These are phyloP conservation scores for Cyanoliseus patagonus DNA, from an alignment of 2,113 vertebrate species.

Conservation along the genomic window DNA sequence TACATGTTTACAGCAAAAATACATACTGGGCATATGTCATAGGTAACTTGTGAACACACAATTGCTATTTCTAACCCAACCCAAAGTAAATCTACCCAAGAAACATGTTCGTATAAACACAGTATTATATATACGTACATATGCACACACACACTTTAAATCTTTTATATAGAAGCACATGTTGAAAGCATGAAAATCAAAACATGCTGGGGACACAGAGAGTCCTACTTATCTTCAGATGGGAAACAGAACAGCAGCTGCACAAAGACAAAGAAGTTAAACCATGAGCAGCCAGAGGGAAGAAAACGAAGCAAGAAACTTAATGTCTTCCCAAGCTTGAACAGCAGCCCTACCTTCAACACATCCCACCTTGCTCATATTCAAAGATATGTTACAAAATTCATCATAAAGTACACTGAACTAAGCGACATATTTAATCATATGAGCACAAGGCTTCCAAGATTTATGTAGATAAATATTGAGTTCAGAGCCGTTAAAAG, in stretches of 20 bases:
- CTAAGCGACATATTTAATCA: neutral
- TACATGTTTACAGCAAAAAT: constrained; percentile 11
- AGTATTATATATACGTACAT: neutral
- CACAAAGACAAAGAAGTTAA: neutral
- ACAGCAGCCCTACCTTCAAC: neutral
- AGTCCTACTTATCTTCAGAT: neutral
- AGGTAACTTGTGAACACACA: constrained; percentile 32
- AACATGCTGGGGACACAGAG: neutral
- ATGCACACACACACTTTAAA: neutral
- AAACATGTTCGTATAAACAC: neutral
- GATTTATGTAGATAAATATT: neutral
- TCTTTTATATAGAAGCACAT: neutral
- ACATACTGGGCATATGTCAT: constrained; percentile 12
- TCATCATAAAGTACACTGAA: neutral
- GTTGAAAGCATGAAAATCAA: neutral
- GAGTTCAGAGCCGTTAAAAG: neutral
- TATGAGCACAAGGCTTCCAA: neutral
- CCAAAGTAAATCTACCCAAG: constrained; percentile 19
- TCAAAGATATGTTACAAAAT: neutral
- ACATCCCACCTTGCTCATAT: neutral
- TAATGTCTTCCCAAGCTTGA: neutral
- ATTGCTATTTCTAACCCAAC: constrained; percentile 38
- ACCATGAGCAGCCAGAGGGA: neutral
- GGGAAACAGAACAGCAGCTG: neutral
- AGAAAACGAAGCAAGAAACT: neutral